These are phyloP conservation scores for Atlantisia rogersi DNA, from an alignment of 2,113 vertebrate species.

Conservation along the genomic window DNA sequence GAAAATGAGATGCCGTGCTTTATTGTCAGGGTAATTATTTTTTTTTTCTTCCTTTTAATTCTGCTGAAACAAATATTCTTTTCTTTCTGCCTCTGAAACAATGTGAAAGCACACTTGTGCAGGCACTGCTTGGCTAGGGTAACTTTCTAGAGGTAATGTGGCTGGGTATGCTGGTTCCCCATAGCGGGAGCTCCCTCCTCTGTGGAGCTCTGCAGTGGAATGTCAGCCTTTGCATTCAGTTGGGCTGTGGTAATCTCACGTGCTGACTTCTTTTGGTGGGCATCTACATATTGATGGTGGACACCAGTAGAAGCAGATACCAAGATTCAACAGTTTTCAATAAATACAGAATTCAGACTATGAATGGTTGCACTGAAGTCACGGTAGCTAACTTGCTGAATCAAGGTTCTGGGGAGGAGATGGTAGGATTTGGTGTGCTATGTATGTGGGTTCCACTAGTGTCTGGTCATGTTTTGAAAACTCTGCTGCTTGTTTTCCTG, in stretches of 20 bases:
- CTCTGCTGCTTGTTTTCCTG: not conserved
- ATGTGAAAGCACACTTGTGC: not conserved
- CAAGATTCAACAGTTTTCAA: not conserved
- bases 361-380: not conserved
- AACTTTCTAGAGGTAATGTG: fast-evolving
- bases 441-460: not conserved
- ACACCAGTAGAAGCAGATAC: not conserved
- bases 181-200: not conserved
- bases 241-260: not conserved
- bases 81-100: not conserved
- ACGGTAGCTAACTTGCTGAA: not conserved
- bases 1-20: not conserved
- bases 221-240: not conserved
- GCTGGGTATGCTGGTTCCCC: not conserved
- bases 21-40: not conserved
- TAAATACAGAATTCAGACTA: not conserved
- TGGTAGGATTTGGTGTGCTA: not conserved
- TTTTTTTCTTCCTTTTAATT: not conserved
- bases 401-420: not conserved
- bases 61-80: not conserved
- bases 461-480: not conserved
- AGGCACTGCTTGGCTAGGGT: not conserved
- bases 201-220: not conserved
- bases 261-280: not conserved
- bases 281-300: too few species aligned